Evolutionary conservation across 2,113 vertebrate genomes (phyloP).

Genomic region (Pedionomus torquatus): DNA sequence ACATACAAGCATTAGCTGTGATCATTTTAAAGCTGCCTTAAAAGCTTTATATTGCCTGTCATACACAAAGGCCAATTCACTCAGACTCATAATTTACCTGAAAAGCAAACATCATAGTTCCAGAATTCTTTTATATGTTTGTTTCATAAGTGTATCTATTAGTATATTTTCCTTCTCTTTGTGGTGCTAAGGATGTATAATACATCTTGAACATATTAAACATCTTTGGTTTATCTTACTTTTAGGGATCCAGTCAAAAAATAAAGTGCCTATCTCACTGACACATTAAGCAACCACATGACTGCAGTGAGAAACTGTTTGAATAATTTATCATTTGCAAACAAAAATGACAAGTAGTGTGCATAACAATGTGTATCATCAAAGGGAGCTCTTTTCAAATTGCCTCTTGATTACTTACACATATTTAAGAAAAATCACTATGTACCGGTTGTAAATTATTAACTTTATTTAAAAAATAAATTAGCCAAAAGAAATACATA

Average conservation of each 20-base stretch:
- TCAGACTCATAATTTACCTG: background rate
- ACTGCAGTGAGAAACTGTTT: background rate
- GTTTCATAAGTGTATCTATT: background rate
- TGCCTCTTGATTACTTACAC: slow-evolving; percentile 2
- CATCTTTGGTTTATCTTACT: background rate
- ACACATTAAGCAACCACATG: background rate
- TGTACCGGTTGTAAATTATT: slow-evolving; percentile 8
- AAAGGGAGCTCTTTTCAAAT: background rate
- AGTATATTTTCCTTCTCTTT: background rate
- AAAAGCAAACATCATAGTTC: background rate
- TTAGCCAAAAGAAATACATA: background rate
- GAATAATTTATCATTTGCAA: slow-evolving; percentile 42
- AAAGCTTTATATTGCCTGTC: background rate
- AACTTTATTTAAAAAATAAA: slow-evolving; percentile 19
- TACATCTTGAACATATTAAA: background rate
- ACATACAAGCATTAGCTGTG: background rate
- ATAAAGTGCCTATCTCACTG: background rate
- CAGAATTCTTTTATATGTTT: background rate
- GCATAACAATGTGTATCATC: slow-evolving; percentile 1
- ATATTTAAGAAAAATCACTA: background rate
- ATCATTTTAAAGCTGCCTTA: background rate
- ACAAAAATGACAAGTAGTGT: background rate
- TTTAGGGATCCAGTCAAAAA: background rate
- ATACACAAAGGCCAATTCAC: background rate
- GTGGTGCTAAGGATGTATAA: background rate